Evolutionary conservation across 2,113 vertebrate genomes (phyloP).

Genomic region (Monopterus albus): DNA sequence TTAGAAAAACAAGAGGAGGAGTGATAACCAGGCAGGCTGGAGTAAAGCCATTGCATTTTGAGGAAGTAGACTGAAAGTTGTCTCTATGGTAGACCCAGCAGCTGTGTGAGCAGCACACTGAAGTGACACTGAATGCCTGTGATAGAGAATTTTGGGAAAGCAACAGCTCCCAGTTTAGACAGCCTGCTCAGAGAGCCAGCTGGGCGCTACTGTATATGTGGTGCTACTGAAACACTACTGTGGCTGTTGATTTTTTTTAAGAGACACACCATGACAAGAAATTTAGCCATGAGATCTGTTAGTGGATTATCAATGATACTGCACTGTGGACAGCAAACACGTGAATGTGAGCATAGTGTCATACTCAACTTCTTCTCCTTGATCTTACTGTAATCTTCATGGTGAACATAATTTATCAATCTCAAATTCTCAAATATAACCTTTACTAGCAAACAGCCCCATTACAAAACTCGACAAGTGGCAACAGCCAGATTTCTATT

Average conservation of each 20-base stretch:
- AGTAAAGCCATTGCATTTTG: conserved; percentile 62
- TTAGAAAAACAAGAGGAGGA: conserved; percentile 47
- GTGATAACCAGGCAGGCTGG: conserved; percentile 57
- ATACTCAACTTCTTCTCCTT: neutral
- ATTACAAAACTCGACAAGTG: too few species aligned
- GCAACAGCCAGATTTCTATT: too few species aligned
- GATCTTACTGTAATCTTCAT: too few species aligned
- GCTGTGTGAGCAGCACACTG: conserved; percentile 67
- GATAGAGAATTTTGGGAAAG: conserved; percentile 35
- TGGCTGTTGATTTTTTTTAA: conserved; percentile 43
- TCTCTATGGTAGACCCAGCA: conserved; percentile 63
- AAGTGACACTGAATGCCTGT: conserved; percentile 48
- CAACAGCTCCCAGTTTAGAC: conserved; percentile 25
- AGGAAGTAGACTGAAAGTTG: conserved; percentile 69
- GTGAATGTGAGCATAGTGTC: neutral
- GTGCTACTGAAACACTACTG: conserved; percentile 14
- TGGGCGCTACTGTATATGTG: conserved; percentile 7
- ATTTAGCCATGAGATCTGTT: conserved; percentile 12
- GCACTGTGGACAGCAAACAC: neutral
- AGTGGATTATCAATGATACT: conserved; percentile 15
- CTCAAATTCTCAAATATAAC: too few species aligned
- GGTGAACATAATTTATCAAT: too few species aligned
- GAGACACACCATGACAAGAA: conserved; percentile 13
- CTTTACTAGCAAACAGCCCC: too few species aligned
- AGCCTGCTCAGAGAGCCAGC: conserved; percentile 16